Evolutionary conservation across 37 sponge, comb jelly and placozoan genomes (phyloP).

Genomic region (Eunapius fragilis): DNA sequence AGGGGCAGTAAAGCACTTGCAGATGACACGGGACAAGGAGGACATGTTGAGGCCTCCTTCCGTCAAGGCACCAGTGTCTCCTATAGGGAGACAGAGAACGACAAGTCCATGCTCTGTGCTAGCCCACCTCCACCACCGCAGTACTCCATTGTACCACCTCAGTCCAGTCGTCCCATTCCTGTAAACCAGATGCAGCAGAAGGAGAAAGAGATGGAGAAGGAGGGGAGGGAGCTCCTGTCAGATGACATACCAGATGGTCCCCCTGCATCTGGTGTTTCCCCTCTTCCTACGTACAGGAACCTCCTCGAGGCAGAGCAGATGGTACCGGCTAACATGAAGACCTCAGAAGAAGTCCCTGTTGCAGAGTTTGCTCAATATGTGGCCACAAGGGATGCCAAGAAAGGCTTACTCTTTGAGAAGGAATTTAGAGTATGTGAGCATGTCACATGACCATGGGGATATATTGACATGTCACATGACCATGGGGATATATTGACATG

Average conservation of each 20-base stretch:
- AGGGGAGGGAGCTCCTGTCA: neutral
- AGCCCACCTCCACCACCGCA: neutral
- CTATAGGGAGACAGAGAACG: neutral
- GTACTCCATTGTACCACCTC: neutral
- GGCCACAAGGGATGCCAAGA: slow-evolving; percentile 38
- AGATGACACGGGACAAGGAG: too few relatives aligned
- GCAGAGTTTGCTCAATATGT: slow-evolving; percentile 45
- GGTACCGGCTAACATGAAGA: neutral
- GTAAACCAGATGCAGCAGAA: neutral
- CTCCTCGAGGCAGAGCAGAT: neutral
- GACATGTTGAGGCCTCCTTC: neutral
- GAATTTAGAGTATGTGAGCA: slow-evolving; percentile 40
- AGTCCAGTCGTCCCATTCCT: neutral
- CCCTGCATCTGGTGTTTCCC: neutral
- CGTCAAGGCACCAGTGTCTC: neutral
- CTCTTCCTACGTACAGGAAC: neutral
- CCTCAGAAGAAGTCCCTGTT: neutral
- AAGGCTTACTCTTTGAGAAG: slow-evolving; percentile 43
- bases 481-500: too few relatives aligned
- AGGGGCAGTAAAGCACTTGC: neutral
- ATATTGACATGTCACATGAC: neutral
- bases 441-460: neutral
- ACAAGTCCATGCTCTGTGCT: neutral
- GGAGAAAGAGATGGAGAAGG: neutral
- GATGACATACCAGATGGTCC: neutral